These are phyloP conservation scores for Limnephilus rhombicus DNA, from an alignment of 2,888 invertebrate genomes.

Conservation along the genomic window DNA sequence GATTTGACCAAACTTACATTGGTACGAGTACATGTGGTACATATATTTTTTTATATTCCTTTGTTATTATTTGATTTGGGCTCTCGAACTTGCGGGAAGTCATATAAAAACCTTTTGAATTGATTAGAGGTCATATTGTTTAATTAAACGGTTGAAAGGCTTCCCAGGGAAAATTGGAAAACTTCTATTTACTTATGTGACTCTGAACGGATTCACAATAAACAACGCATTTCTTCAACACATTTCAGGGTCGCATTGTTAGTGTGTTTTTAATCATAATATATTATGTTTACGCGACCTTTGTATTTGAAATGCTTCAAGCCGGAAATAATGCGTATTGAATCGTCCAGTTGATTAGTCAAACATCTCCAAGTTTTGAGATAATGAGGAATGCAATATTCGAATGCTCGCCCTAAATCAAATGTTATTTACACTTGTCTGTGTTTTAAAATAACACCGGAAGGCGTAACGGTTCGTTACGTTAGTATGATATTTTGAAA, in stretches of 20 bases:
- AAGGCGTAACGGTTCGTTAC: no score
- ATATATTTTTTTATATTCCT: no score
- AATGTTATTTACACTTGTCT: no score
- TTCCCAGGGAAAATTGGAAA: neutral
- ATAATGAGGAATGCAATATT: no score
- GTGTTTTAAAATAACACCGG: no score
- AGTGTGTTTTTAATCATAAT: neutral
- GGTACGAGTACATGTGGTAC: no score
- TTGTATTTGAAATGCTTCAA: neutral
- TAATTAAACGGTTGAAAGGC: neutral
- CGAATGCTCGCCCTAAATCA: no score
- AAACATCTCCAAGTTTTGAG: no score
- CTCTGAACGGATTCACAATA: neutral
- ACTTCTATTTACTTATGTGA: neutral
- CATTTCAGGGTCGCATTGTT: neutral
- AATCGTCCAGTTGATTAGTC: neutral
- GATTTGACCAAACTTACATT: no score
- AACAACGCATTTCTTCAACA: neutral
- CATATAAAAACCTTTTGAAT: neutral
- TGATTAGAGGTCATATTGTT: neutral
- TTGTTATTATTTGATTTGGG: neutral
- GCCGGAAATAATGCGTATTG: neutral
- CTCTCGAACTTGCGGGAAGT: neutral
- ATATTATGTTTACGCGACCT: neutral
- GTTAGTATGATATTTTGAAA: no score